Evolutionary conservation across 2,113 vertebrate genomes (phyloP).

Genomic region (Laticauda laticaudata): DNA sequence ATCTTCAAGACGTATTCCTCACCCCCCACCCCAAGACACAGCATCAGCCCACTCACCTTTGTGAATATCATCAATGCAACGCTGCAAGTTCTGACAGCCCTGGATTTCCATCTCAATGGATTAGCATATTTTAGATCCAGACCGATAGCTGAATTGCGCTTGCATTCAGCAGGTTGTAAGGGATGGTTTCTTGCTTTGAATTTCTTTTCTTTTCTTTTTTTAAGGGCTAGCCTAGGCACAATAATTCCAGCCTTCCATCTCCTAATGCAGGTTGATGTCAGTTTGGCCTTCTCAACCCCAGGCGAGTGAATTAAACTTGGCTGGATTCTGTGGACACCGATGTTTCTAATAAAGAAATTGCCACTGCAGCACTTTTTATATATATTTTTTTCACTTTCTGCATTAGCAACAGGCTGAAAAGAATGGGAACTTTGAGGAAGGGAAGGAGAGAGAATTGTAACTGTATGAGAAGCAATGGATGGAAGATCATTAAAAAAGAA

Average conservation of each 20-base stretch:
- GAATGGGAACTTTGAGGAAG: slow-evolving; percentile 35
- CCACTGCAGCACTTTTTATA: slow-evolving; percentile 37
- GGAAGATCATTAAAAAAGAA: neutral
- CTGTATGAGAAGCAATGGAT: neutral
- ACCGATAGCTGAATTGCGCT: neutral
- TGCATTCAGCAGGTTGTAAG: fast-evolving
- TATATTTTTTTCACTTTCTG: slow-evolving; percentile 1
- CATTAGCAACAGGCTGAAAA: slow-evolving; percentile 38
- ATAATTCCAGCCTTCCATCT: slow-evolving; percentile 14
- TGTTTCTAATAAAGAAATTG: slow-evolving; percentile 60
- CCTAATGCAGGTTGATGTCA: slow-evolving; percentile 35
- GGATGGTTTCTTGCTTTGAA: neutral
- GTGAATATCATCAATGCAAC: neutral
- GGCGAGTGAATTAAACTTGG: slow-evolving; percentile 38
- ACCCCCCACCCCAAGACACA: neutral
- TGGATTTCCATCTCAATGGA: neutral
- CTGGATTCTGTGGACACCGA: slow-evolving; percentile 31
- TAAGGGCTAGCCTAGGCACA: neutral
- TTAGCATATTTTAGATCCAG: neutral
- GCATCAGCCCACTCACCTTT: neutral
- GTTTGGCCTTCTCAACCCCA: slow-evolving; percentile 32
- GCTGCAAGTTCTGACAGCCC: neutral
- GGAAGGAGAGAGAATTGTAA: neutral
- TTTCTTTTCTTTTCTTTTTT: neutral
- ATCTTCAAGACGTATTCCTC: no score